Base-by-base conservation (phyloP, 2,797 vertebrate species). In the Melanotaenia maccullochi region DNA sequence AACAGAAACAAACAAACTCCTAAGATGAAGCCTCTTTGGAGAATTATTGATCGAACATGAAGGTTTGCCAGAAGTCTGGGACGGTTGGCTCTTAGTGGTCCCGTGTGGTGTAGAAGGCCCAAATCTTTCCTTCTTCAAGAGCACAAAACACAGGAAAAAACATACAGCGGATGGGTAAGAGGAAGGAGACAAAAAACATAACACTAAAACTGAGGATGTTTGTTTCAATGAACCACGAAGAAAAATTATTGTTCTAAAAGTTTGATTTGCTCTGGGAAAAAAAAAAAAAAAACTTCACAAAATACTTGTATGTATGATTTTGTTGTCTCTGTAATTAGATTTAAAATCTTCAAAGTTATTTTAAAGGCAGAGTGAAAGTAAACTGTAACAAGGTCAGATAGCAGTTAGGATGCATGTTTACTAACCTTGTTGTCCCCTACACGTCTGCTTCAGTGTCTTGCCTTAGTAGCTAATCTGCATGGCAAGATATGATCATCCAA, bases 21-120 rank as follows among this genome's bases (percentile, higher is more conserved):
- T 88, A 85, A 91, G 83, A 89, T 70, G 76, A 79, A 86, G 87
- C 79, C 87, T 87, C 86, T 85, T 52, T 68, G 78, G 89, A 91
- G 84, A 60, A 77, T 64, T 92, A 93, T 93, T 91, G 92, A 94
- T 93, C 78, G 76, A 90, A 90, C 91, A 92, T 92, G 88, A 94
- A 92, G 92, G 92, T 91, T 89, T 84, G 90, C 85, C 88, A 90
- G 84, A 84, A 90, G 87, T 89, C 84, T 82, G 88, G 87, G 83
- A 89, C 82, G 78, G 87, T 84, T 87, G 84, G 84, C 78, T 92
- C 87, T 85, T 78, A 56, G 65, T 14, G 60, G 71, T 93, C 89
- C 85, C 86, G 57, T 11, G 76, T 85, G 90, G 87, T 65, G 13
- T 13, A 24, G 65, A 78, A 87, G 90, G 78, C 89, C 87, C 78